Base-by-base conservation (phyloP, 2,888 invertebrate species). In the Rhagophthalmus giganteus region DNA sequence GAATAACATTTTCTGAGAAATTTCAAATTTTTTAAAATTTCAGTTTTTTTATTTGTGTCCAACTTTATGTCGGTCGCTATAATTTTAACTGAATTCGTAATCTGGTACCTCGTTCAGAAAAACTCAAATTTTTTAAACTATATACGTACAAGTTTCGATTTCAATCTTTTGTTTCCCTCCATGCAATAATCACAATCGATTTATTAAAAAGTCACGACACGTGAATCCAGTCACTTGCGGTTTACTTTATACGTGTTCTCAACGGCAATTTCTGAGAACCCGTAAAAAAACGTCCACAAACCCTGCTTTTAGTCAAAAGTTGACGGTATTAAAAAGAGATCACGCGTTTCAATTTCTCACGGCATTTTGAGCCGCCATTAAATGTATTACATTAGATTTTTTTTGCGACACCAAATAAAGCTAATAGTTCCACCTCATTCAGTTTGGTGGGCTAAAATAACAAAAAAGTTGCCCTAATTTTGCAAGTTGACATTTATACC, bases 261-360 rank as follows among this genome's bases (percentile, higher is more conserved):
- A 20, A 20, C 20, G 7, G 7, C 3, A 20, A 20, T 20, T 20
- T 20, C 20, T 20, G 20, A 20, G 20, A 20, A 20, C 7, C 7
- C 7, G 7, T 7, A 20, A 20, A 20, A 20, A 20, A 20, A 20
- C 20, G n/a, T 20, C 7, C 20, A 7, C 20, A 20, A 20, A 20
- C 20, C 20, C 20, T 32, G 32, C 13, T 13, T 14, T 32, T 32
- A 32, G n/a, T n/a, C n/a, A n/a, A n/a, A n/a, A n/a, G n/a, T n/a
- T n/a, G n/a, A n/a, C n/a, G n/a, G n/a, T n/a, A n/a, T n/a, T n/a
- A 27, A 37, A 53, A 47, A 42, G 16, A 13, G 33, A 47, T 32
- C 53, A 53, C 47, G 47, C 38, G 46, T 34, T 54, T 24, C 13
- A 48, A 48, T 48, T 54, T 54, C 46, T 42, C 48, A 54, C 41